A percentile compares a stretch with the other conserved stretches of the same genome.
These are phyloP conservation scores for Nipponia nippon DNA, from an alignment of 2,113 vertebrate genomes.

Conservation along the genomic window DNA sequence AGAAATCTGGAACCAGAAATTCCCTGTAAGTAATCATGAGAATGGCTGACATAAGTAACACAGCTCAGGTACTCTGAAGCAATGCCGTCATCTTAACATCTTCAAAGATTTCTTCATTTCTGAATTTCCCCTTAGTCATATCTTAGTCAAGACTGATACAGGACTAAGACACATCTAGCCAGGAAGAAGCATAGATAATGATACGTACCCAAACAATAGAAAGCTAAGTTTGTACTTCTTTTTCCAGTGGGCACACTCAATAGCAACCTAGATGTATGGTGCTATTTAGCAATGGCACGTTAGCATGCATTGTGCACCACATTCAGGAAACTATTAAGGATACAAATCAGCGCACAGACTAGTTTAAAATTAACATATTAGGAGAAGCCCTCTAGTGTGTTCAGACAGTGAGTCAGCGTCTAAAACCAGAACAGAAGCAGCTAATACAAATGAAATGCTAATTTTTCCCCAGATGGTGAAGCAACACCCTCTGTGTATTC, in stretches of 20 bases:
- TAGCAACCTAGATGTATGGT: not conserved
- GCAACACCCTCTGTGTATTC: constrained; percentile 33
- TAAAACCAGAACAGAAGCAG: constrained; percentile 66
- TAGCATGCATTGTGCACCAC: not conserved
- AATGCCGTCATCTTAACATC: not conserved
- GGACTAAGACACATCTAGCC: not conserved
- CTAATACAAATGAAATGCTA: constrained; percentile 72
- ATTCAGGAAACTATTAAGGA: constrained; percentile 13
- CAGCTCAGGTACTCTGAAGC: not conserved
- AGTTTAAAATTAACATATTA: constrained; percentile 39
- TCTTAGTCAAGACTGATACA: not conserved
- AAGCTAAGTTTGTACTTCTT: not conserved
- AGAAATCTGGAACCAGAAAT: not conserved
- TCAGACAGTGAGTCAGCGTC: constrained; percentile 67
- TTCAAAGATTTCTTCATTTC: not conserved
- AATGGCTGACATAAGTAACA: not conserved
- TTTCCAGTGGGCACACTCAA: not conserved
- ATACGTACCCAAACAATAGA: not conserved
- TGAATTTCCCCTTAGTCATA: constrained; percentile 3
- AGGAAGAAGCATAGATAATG: not conserved
- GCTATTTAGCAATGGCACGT: not conserved
- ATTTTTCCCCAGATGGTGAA: constrained; percentile 68
- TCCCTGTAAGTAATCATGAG: not conserved
- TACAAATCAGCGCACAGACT: constrained; percentile 8
- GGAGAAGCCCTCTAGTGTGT: constrained; percentile 41